Conservation (phyloP, 2,113 vertebrate genomes). For the Hippotragus niger region DNA sequence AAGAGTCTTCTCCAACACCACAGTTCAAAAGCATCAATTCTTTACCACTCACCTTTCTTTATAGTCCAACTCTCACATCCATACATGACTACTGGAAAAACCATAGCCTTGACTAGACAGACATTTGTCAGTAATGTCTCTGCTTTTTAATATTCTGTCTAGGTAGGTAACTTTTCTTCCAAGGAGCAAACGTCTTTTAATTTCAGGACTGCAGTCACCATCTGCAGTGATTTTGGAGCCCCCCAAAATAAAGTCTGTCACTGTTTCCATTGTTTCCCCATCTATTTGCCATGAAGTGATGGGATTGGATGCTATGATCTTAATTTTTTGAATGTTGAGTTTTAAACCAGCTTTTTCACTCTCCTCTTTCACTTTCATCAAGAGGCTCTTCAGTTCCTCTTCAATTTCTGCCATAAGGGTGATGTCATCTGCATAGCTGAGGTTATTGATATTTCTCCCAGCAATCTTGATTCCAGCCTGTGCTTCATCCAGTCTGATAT, state of each 20-base stretch:
- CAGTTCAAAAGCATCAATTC: background rate
- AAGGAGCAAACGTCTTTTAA: background rate
- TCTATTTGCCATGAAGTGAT: background rate
- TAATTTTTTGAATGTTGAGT: background rate
- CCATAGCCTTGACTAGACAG: background rate
- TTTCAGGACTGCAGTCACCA: background rate
- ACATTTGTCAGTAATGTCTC: background rate
- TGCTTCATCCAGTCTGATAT: background rate
- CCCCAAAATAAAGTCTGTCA: background rate
- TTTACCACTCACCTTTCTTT: accelerated
- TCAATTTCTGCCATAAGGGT: background rate
- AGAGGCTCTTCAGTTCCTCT: background rate
- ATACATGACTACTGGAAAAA: background rate
- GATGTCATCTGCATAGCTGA: background rate
- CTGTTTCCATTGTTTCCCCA: background rate
- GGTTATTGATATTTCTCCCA: accelerated
- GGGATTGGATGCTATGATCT: background rate
- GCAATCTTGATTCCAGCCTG: background rate
- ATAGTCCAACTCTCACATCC: background rate
- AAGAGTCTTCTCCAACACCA: background rate
- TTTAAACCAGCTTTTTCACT: background rate
- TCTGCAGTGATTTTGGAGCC: background rate
- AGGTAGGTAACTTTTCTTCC: background rate
- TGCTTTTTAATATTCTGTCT: background rate
- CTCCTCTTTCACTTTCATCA: background rate